Percentiles rank a stretch among this genome's conserved stretches.
phyloP scores from a whole-genome alignment of 2,113 vertebrate genomes.

The Mirza zaza region DNA sequence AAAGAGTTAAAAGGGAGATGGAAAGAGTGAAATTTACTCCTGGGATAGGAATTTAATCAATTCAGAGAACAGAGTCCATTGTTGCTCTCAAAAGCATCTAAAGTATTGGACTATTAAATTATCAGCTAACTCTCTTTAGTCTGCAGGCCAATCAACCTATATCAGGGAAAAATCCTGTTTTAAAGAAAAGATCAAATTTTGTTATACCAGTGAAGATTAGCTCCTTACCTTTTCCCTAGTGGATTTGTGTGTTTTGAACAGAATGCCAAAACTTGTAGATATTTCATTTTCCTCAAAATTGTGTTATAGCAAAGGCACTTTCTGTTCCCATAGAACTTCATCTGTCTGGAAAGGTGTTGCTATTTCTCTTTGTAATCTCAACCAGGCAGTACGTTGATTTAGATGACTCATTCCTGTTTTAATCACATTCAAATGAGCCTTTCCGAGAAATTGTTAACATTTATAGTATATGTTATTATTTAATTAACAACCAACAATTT shows the following conservation, averaged over 20 bases:
- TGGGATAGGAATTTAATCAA: neutral
- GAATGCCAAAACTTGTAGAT: neutral
- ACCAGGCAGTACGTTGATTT: neutral
- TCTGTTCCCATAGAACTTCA: neutral
- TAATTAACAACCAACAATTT: conserved; percentile 19
- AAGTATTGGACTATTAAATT: neutral
- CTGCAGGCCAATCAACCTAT: neutral
- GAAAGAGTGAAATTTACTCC: neutral
- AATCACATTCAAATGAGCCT: neutral
- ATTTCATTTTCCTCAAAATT: neutral
- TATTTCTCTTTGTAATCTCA: neutral
- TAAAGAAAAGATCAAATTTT: neutral
- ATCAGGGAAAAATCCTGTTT: neutral
- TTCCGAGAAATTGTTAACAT: neutral
- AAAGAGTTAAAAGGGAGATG: neutral
- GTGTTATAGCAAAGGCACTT: neutral
- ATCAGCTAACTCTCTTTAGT: neutral
- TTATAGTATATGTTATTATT: neutral
- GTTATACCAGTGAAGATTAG: neutral
- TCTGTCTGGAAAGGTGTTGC: neutral
- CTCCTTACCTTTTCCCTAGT: neutral
- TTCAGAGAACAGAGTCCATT: neutral
- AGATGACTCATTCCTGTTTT: neutral
- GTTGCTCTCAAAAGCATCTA: neutral
- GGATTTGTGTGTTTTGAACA: conserved; percentile 12